Base-by-base conservation (phyloP, 2,888 invertebrate species). In the Rotaria socialis region DNA sequence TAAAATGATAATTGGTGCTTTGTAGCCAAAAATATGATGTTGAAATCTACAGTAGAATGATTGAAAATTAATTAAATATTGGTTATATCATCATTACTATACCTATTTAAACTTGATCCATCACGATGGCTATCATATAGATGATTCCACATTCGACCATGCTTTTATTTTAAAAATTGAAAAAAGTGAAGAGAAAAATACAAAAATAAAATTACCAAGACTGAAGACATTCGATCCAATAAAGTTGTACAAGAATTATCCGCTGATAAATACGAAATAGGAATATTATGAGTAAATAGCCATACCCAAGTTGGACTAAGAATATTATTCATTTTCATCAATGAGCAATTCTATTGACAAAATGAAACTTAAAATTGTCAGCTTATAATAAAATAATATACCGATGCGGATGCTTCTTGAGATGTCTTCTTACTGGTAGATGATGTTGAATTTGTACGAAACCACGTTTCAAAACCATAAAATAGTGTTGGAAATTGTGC, bases 401-500 rank as follows among this genome's bases (percentile, higher is more conserved):
- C 80, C 8, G 43, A 43, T 80, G 80, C 80, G 5, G 80, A 80
- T 19, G 35, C 19, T 35, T 35, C 67, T 67, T 27, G 67, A 67
- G 10, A 4, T 5, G 11, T 11, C 8, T 80, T 43, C 7, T 43
- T 24, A 24, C 0, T 80, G 47, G 22, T 47, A 5, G 22, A 4
- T 4, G 6, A 80, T n/a, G 24, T 24, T 11, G 80, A 24, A 43
- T 80, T 47, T 16, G 47, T 47, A 4, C 80, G 80, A 24, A 80
- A n/a, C 43, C 80, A 80, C 22, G 47, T 22, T 43, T 47, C 80
- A n/a, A 80, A n/a, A 80, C 47, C 10, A n/a, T 80, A 24, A 14
- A 80, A 80, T n/a, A 80, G n/a, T 80, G 80, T 80, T 80, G 80
- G 80, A 80, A 80, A 80, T n/a, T 47, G 24, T 47, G 47, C 47